Evolutionary conservation across 2,888 invertebrate genomes (phyloP).

Genomic region (Sympetrum striolatum): DNA sequence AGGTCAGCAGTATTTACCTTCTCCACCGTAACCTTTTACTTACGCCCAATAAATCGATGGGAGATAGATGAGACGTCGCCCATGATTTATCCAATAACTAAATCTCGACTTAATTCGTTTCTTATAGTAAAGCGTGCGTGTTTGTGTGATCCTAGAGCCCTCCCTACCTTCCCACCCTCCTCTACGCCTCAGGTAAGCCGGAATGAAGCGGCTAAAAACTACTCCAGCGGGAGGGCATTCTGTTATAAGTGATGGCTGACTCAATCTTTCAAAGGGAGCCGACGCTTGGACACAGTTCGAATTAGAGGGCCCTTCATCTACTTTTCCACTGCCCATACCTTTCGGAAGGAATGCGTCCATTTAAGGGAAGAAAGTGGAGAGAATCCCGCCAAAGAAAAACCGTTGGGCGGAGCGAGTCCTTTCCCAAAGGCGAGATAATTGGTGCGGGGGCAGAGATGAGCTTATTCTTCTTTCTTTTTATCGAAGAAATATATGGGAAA

Average conservation of each 20-base stretch:
- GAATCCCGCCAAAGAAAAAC: not conserved
- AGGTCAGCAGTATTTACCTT: too few species aligned
- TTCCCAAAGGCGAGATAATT: not conserved
- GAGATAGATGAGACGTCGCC: too few species aligned
- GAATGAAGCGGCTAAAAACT: not conserved
- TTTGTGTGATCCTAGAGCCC: not conserved
- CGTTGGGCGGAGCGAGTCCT: not conserved
- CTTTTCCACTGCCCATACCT: not conserved
- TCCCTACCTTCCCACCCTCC: not conserved
- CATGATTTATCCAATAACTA: too few species aligned
- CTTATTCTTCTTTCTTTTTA: not conserved
- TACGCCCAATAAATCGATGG: too few species aligned
- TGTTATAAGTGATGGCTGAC: not conserved
- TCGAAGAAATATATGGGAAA: not conserved
- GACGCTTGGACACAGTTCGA: not conserved
- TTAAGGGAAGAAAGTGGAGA: not conserved
- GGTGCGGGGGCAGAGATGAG: not conserved
- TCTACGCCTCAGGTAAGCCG: not conserved
- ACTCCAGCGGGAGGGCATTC: not conserved
- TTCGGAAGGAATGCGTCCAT: not conserved
- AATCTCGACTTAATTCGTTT: too few species aligned
- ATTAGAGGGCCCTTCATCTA: not conserved
- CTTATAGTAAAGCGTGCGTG: too few species aligned
- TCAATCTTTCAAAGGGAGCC: not conserved
- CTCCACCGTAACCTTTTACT: too few species aligned